These are phyloP conservation scores for Bedellia somnulentella DNA, from an alignment of 2,888 invertebrate genomes.

Conservation along the genomic window DNA sequence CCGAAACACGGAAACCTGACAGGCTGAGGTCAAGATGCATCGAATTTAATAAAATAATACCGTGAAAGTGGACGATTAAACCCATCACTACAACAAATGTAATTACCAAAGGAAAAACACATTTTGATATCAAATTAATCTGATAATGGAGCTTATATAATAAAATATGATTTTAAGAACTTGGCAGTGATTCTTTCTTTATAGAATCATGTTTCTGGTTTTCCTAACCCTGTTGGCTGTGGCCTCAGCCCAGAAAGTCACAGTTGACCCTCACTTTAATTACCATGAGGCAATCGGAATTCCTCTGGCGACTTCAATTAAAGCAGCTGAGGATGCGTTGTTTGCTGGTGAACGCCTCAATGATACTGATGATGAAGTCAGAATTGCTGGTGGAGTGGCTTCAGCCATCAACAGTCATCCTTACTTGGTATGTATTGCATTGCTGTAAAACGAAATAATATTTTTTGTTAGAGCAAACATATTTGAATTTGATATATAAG, in stretches of 20 bases:
- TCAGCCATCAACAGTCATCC: conserved; percentile 8
- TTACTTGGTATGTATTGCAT: conserved; percentile 9
- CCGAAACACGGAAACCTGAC: too few relatives aligned
- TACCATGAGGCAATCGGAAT: conserved; percentile 10
- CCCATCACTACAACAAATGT: too few relatives aligned
- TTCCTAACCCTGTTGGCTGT: background rate
- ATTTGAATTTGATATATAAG: too few relatives aligned
- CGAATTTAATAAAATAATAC: too few relatives aligned
- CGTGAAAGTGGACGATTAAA: too few relatives aligned
- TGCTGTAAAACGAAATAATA: background rate
- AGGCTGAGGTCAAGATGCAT: too few relatives aligned
- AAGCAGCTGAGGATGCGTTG: conserved; percentile 7
- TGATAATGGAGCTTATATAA: background rate
- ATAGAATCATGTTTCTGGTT: too few relatives aligned
- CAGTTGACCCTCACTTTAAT: background rate
- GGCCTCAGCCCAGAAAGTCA: background rate
- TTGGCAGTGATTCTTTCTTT: too few relatives aligned
- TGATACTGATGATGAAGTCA: background rate
- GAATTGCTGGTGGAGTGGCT: conserved; percentile 10
- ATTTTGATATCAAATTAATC: too few relatives aligned
- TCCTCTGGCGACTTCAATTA: conserved; percentile 8
- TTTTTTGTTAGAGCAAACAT: too few relatives aligned
- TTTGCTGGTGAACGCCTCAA: conserved; percentile 1
- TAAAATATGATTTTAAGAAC: background rate
- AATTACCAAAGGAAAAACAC: too few relatives aligned